Percentiles rank a stretch among this genome's conserved stretches.
These are phyloP conservation scores for Calosoma granatense DNA, from an alignment of 1,140 invertebrate species.

Conservation along the genomic window DNA sequence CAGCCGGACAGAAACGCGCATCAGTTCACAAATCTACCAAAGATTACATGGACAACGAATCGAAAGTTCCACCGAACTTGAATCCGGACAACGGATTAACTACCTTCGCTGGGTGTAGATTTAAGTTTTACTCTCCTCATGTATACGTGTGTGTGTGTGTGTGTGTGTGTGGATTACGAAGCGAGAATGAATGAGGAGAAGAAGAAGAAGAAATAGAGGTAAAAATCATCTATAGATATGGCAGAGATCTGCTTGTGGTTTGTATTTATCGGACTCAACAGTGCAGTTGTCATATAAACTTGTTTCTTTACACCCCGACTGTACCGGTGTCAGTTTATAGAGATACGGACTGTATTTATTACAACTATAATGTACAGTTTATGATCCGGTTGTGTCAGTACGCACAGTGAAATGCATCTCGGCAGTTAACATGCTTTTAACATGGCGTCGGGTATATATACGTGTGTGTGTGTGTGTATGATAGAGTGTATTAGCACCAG, in stretches of 20 bases:
- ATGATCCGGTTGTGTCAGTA: conserved; percentile 6
- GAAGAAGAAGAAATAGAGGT: not conserved
- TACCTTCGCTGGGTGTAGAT: too few species aligned
- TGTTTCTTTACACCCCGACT: conserved; percentile 1
- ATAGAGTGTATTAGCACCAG: too few species aligned
- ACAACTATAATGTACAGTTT: conserved; percentile 1
- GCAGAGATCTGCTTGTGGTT: not conserved
- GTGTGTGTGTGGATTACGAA: not conserved
- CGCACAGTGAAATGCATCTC: conserved; percentile 7
- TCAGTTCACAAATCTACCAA: too few species aligned
- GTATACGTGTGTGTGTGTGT: too few species aligned
- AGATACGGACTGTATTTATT: conserved; percentile 3
- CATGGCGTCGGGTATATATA: not conserved
- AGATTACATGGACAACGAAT: too few species aligned
- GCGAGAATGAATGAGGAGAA: too few species aligned
- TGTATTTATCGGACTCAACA: not conserved
- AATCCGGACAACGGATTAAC: too few species aligned
- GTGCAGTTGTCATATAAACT: conserved; percentile 7
- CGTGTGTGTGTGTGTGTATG: too few species aligned
- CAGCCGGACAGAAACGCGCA: too few species aligned
- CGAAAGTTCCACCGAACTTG: too few species aligned
- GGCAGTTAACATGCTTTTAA: not conserved
- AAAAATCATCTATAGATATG: not conserved
- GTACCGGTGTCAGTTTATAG: conserved; percentile 3
- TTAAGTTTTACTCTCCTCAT: too few species aligned